These are phyloP conservation scores for Eupeodes corollae DNA, from an alignment of 1,140 invertebrate genomes.

Conservation along the genomic window DNA sequence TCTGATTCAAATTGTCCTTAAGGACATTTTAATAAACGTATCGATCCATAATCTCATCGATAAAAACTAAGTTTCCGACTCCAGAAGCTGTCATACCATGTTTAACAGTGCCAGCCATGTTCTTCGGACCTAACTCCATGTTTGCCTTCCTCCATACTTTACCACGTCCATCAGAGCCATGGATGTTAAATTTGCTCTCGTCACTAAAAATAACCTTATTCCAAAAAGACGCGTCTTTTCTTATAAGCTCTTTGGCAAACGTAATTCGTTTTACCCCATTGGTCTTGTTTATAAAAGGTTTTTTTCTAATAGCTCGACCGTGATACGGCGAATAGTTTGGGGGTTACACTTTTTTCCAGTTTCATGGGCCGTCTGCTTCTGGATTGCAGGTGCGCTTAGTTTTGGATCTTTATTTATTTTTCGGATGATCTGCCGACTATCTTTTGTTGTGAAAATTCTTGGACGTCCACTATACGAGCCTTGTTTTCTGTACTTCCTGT, in stretches of 20 bases:
- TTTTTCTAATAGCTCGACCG: constrained; percentile 2
- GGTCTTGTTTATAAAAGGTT: not conserved
- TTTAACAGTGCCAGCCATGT: too few species aligned
- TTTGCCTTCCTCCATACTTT: constrained; percentile 10
- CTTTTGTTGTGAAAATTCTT: not conserved
- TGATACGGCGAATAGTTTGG: constrained; percentile 6
- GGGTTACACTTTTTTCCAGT: constrained; percentile 1
- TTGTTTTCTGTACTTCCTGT: constrained; percentile 3
- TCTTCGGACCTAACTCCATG: constrained; percentile 12
- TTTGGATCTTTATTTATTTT: not conserved
- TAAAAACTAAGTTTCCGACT: constrained; percentile 17
- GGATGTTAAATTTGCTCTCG: constrained; percentile 19
- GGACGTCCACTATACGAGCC: not conserved
- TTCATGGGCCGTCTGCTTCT: not conserved
- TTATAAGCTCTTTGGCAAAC: constrained; percentile 11
- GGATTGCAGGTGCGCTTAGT: not conserved
- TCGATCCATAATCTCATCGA: constrained; percentile 14
- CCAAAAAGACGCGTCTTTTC: constrained; percentile 7
- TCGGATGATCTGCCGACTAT: constrained; percentile 1
- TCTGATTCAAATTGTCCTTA: constrained; percentile 13
- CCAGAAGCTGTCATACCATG: constrained; percentile 17
- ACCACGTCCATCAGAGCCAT: constrained; percentile 9
- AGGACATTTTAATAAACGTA: constrained; percentile 14
- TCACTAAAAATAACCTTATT: constrained; percentile 16
- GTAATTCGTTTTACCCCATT: constrained; percentile 5